phyloP scores from a whole-genome alignment of 2,797 vertebrate genomes.

The Pelochelys cantorii region DNA sequence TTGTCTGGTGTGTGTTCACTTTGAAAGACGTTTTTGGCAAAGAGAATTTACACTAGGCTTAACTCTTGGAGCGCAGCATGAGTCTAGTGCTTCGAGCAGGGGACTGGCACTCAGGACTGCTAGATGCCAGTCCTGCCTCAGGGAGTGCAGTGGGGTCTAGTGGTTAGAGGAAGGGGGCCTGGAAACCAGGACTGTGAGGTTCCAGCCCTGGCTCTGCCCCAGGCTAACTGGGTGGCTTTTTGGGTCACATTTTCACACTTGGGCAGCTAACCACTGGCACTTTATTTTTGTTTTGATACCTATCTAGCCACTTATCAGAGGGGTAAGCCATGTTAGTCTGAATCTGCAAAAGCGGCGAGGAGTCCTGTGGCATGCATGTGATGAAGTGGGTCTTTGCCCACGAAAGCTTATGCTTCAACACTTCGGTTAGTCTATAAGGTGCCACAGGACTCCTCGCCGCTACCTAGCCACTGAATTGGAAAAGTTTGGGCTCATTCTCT shows the following conservation, averaged over 20 bases:
- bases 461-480: fast-evolving
- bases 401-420: no score
- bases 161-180: neutral
- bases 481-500: neutral
- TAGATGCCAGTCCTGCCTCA: neutral
- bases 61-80: neutral
- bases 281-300: neutral
- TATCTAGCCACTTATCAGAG: no score
- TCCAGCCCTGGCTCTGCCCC: neutral
- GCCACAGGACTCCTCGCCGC: no score
- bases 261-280: neutral
- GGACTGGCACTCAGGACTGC: fast-evolving
- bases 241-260: neutral
- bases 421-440: no score
- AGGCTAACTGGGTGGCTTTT: neutral
- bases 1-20: neutral
- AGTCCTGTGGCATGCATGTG: no score
- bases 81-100: neutral
- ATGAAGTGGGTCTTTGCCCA: no score
- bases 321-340: no score
- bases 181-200: neutral
- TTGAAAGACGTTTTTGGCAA: fast-evolving
- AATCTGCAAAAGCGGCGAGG: no score
- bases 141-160: neutral
- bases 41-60: neutral